A percentile compares a stretch with the other conserved stretches of the same genome.
Conservation (phyloP, 2,888 invertebrate genomes). For the Andrena bicolor region DNA sequence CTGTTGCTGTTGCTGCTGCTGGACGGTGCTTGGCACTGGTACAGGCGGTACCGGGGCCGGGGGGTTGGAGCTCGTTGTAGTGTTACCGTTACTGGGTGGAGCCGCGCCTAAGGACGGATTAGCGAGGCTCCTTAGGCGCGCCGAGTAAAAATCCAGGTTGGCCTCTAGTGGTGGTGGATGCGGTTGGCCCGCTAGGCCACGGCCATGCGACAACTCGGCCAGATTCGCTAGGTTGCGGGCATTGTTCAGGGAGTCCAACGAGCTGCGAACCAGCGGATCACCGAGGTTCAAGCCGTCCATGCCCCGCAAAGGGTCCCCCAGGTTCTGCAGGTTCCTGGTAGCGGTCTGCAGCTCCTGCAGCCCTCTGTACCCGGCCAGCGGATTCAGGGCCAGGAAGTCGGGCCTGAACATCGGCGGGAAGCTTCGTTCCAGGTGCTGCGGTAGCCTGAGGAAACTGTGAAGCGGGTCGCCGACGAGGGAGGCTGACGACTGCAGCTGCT, state of each 20-base stretch:
- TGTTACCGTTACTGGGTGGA: conserved; percentile 89
- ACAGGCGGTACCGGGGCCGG: conserved; percentile 82
- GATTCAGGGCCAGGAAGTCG: conserved; percentile 81
- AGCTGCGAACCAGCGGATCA: conserved; percentile 82
- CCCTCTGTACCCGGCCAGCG: conserved; percentile 82
- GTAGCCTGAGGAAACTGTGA: conserved; percentile 82
- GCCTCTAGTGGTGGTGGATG: conserved; percentile 92
- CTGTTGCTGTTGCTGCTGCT: conserved; percentile 88
- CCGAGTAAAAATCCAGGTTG: conserved; percentile 99
- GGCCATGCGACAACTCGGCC: conserved; percentile 81
- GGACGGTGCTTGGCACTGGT: conserved; percentile 91
- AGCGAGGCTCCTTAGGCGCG: conserved; percentile 99
- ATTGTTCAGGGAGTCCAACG: conserved; percentile 83
- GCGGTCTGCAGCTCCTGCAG: conserved; percentile 83
- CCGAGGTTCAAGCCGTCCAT: conserved; percentile 83
- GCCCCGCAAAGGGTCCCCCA: conserved; percentile 83
- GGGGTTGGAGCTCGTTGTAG: conserved; percentile 91
- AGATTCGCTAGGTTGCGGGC: conserved; percentile 83
- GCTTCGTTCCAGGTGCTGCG: conserved; percentile 82
- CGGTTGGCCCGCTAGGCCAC: conserved; percentile 78
- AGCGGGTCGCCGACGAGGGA: conserved; percentile 83
- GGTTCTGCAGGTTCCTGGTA: conserved; percentile 82
- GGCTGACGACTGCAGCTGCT: conserved; percentile 81
- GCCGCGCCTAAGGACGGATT: conserved; percentile 97
- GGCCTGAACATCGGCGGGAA: conserved; percentile 84